Evolutionary conservation across 2,113 vertebrate genomes (phyloP), one percentile per base, ranked within the genome.

Genomic region (Proterorhinus semilunaris): DNA sequence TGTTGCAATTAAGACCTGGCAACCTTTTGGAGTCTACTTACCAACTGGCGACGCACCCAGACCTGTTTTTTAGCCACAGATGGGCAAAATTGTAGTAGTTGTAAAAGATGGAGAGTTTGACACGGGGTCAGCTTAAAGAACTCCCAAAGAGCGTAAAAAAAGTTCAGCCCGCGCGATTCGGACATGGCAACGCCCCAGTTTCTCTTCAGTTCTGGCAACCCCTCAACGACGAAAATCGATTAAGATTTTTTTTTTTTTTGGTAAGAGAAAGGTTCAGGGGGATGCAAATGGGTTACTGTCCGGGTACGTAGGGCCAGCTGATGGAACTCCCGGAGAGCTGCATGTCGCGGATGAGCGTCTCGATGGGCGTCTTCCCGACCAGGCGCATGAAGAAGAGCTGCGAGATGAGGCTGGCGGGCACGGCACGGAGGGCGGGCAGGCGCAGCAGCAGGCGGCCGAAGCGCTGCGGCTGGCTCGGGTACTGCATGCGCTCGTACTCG

Each of bases 331-430:
- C 96, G 0, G 96, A 98, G 53, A 98, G 95, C 80, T 98, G 94
- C 97, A 98, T 98, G 94, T 98, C 97, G 6, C 97, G 93, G 88
- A 98, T 97, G 10, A 98, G 93, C 0, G 97, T 98, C 90, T 98
- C 96, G 1, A 98, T 98, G 86, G 97, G 96, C 0, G 96, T 98
- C 85, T 98, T 98, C 43, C 96, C 96, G 59, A 98, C 96, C 68
- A 98, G 94, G 49, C 97, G 91, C 95, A 97, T 98, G 90, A 98
- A 98, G 86, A 98, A 98, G 58, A 98, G 94, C 87, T 98, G 96
- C 0, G 96, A 98, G 86, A 98, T 98, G 92, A 98, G 97, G 27
- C 87, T 91, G 47, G 97, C 96, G 0, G 96, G 96, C 3, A 98
- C 96, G 0, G 97, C 97, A 0, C 97, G 92, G 17, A 98, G 91